Base-by-base conservation (phyloP, 2,113 vertebrate genomes). In the Odontesthes bonariensis region DNA sequence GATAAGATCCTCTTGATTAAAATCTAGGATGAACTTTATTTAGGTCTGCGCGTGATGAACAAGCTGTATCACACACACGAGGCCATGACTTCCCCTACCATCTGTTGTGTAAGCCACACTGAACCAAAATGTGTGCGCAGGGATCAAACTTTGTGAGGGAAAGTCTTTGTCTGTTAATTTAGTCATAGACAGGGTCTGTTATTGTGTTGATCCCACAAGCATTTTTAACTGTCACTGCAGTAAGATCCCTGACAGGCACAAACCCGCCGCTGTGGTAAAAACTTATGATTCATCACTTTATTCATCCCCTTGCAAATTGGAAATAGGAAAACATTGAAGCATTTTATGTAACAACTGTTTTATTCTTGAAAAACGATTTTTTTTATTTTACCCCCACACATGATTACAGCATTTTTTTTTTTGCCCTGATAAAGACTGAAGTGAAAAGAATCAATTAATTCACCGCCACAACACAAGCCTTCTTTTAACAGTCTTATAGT, bases 131-230 rank as follows among this genome's bases (percentile, higher is more conserved):
- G 3, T 66, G 47, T n/a, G n/a, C 22, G 6, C 17, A 8, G 14
- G 20, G 27, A 27, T 62, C 57, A 38, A 58, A 27, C 38, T 10
- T 0, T 32, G 2, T 61, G 19, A 79, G 55, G 55, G 0, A 7
- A 14, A 32, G 20, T 14, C 42, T 55, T 38, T 61, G 55, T 64
- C 32, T 35, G n/a, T 6, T 51, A 5, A 27, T 31, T 70, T 16
- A 51, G 32, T 69, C 20, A 42, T 1, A 42, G 22, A 64, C 12
- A 1, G n/a, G 13, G n/a, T 42, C 17, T 19, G 8, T 72, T 31
- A 20, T 23, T 8, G n/a, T 53, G 53, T 81, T 84, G 56, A 77
- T 56, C 32, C 59, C 59, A 66, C 52, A 59, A 35, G 69, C 81
- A 56, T n/a, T 63, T 54, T 56, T n/a, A 55, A n/a, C 40, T 52